Base-by-base conservation (phyloP, 2,888 invertebrate genomes). In the Calameuta idolon region DNA sequence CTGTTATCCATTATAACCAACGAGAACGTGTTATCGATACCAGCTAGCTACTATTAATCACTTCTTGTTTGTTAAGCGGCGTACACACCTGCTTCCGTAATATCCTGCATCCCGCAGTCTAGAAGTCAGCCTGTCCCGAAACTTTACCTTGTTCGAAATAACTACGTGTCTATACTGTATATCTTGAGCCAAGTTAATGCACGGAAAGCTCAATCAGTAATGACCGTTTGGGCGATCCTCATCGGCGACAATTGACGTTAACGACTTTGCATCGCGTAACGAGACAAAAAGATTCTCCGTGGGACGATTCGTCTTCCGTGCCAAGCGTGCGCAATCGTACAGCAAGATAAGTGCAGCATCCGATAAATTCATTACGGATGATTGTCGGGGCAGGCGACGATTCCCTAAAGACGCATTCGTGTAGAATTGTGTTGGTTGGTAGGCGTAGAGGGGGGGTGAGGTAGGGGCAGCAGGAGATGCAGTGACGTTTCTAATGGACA, bases 21-120 rank as follows among this genome's bases (percentile, higher is more conserved):
- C 23, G 23, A 55, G 55, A 55, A 86, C 85, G 86, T 85, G 88
- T 88, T 90, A 89, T 89, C 89, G 85, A 83, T 81, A 86, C 85
- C 86, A 85, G 86, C 87, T 83, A 87, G 86, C 84, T 83, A 83
- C 88, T 87, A 90, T 90, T 90, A 90, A 91, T 90, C 90, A 90
- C 87, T 87, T 85, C 88, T 88, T 89, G 90, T 90, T 91, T 90
- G 90, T 90, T 89, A 89, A 90, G 88, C 86, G 86, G 85, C 86
- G 87, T 86, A 87, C 88, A 87, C 88, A 89, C 89, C 88, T 89
- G 89, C 88, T 87, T 88, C 87, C 86, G 88, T 88, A 88, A 88
- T 88, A 88, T 88, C 83, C 83, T 82, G 83, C 78, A 75, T 76
- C 78, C 79, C 79, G 81, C 80, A 81, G 82, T 81, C 80, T 80